phyloP scores from a whole-genome alignment of 2,113 vertebrate genomes.

The Macaca nemestrina region DNA sequence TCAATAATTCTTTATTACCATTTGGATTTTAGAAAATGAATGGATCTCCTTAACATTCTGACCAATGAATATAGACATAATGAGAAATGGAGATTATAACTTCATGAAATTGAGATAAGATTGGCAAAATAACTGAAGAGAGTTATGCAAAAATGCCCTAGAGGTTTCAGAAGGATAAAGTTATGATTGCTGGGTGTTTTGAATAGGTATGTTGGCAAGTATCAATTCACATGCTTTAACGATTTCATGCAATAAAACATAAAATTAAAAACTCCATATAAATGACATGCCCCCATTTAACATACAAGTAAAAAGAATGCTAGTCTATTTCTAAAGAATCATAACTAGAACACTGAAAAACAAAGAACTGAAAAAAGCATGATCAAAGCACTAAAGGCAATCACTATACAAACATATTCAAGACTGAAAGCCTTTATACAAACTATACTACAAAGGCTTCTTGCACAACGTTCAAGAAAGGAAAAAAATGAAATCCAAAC shows the following conservation, averaged over 20 bases:
- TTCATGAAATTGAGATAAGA: constrained; percentile 69
- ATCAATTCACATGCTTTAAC: constrained; percentile 83
- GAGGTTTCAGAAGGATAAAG: constrained; percentile 65
- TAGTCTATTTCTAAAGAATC: constrained; percentile 82
- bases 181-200: constrained; percentile 62
- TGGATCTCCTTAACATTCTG: constrained; percentile 70
- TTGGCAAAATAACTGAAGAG: constrained; percentile 62
- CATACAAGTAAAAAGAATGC: constrained; percentile 80
- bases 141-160: constrained; percentile 58
- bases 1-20: constrained; percentile 61
- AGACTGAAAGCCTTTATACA: constrained; percentile 90
- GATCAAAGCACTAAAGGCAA: constrained; percentile 84
- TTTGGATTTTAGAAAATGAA: constrained; percentile 55
- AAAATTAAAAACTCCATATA: constrained; percentile 76
- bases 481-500: constrained; percentile 68
- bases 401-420: constrained; percentile 85
- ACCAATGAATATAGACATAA: constrained; percentile 76
- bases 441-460: constrained; percentile 76
- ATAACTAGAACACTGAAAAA: constrained; percentile 82
- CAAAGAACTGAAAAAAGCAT: constrained; percentile 75
- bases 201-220: constrained; percentile 86
- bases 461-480: constrained; percentile 58
- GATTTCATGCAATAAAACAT: constrained; percentile 83
- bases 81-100: constrained; percentile 74
- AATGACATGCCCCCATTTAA: constrained; percentile 85